Base-by-base conservation (phyloP, 2,113 vertebrate genomes). In the Melanerpes aurifrons region DNA sequence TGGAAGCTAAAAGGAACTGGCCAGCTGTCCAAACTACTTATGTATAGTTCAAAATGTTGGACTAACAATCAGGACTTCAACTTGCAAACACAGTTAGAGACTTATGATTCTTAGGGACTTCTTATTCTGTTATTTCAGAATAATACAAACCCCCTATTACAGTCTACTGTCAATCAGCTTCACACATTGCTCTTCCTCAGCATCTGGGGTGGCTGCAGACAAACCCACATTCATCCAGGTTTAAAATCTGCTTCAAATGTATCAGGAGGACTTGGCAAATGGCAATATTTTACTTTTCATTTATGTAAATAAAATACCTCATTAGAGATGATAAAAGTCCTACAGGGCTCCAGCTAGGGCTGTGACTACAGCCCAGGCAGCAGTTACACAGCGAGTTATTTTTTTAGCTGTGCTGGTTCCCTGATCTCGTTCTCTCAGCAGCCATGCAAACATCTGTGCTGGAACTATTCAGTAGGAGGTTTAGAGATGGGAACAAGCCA, bases 401-500 rank as follows among this genome's bases (percentile, higher is more conserved):
- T 71, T 80, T 92, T 77, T 7, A 78, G 89, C 94, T 89, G 71
- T 72, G 78, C 11, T 92, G 74, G 67, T 84, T 90, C 81, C 71
- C 87, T 73, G 82, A 15, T 69, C 71, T 92, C 89, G 88, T 89
- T 95, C 91, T 81, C 77, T 78, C 77, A 2, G 16, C 81, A 95
- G 86, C 76, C 93, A 87, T 13, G 78, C 95, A 92, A 94, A 95
- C 84, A 93, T 87, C 95, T 87, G 87, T 79, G 84, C 89, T 92
- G 93, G 89, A 92, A 89, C 89, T 84, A 69, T 87, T 94, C 91
- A 69, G 93, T 69, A 82, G 91, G 94, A 93, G 91, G 89, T 69
- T 93, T 16, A 95, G 93, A 87, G 87, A 74, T n/a, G 22, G 61
- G 93, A 95, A 94, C 85, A 87, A 95, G 79, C 85, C 89, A 89